Evolutionary conservation across 2,888 invertebrate genomes (phyloP), one percentile per base, ranked within the genome.

Genomic region (Acronicta psi): DNA sequence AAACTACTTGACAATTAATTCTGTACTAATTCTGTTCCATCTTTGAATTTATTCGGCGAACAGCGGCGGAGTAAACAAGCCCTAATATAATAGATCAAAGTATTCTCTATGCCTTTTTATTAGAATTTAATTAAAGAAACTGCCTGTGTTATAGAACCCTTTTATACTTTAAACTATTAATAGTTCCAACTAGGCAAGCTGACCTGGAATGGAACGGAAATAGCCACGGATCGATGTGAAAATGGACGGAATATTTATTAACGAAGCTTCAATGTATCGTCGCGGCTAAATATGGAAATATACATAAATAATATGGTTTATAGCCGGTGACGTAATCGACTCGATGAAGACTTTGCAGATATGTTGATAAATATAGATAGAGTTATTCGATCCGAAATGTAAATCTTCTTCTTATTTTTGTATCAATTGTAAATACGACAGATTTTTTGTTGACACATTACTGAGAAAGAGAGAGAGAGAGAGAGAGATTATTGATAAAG

Each of bases 231-330:
- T 69, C 69, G 47, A 63, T 52, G 20, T 17, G 34, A 16, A 53
- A 34, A 18, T 52, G 43, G 23, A 41, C 43, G 23, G 69, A 60
- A 62, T 69, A 62, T 69, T 52, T 56, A 63, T 45, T 44, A 44
- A 45, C 25, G 11, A 34, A 45, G 43, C 47, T 49, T 37, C 47
- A 34, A 67, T 14, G 34, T 67, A 31, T 50, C 10, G 50, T 59
- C 2, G 25, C 9, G 13, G 10, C 23, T 42, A 14, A 42, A 9
- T 25, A 14, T 42, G 16, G 25, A 16, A 25, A 10, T 4, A 23
- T 25, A 14, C 18, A 8, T 38, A 2, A 17, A 1, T 11, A 11
- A 0, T 38, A 38, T 9, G 13, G 6, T 34, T 7, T n/a, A 13
- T 6, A n/a, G n/a, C 34, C n/a, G 34, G 4, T 34, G 34, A 34